Evolutionary conservation across 2,888 invertebrate species (phyloP), one percentile per base, ranked within the genome.

Genomic region (Brachyopa scutellaris): DNA sequence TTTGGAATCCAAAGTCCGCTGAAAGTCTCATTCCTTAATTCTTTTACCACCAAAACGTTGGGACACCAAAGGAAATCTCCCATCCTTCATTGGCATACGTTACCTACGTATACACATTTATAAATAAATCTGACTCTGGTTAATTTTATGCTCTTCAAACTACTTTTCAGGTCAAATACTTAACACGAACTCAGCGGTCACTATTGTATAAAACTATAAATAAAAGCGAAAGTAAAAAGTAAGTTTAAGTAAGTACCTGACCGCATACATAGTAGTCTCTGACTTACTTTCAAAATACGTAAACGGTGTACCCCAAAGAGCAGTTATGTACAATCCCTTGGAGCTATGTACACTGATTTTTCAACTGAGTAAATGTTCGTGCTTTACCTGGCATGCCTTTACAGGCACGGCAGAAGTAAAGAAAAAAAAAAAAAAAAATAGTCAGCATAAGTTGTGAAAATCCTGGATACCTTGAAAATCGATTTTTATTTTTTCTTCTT

Each of bases 381-480:
- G 7, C 26, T 21, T 13, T 42, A 2, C 26, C 17, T 42, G 4
- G 5, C 7, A n/a, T 3, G 8, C 17, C 2, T 1, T 23, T 23
- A 47, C 17, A 23, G 0, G 17, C 11, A 45, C 21, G n/a, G n/a
- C n/a, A n/a, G n/a, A n/a, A n/a, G n/a, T n/a, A n/a, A n/a, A n/a
- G n/a, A n/a, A n/a, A n/a, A n/a, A n/a, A n/a, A n/a, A n/a, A 26
- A 17, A 23, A 2, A 8, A 13, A 15, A 8, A 11, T 4, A 17
- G 3, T 36, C 23, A 13, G 53, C 19, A 11, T 17, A 31, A 1
- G 33, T 21, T 38, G 36, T 19, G 33, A 21, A 61, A 29, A 33
- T 45, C 8, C 6, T 53, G 31, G 15, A 67, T 21, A 47, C 45
- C 57, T 38, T 26, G 1, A 40, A 70, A 59, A 70, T 70, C 59